Conservation (phyloP, 2,888 invertebrate genomes). For the Stenodera caucasica region DNA sequence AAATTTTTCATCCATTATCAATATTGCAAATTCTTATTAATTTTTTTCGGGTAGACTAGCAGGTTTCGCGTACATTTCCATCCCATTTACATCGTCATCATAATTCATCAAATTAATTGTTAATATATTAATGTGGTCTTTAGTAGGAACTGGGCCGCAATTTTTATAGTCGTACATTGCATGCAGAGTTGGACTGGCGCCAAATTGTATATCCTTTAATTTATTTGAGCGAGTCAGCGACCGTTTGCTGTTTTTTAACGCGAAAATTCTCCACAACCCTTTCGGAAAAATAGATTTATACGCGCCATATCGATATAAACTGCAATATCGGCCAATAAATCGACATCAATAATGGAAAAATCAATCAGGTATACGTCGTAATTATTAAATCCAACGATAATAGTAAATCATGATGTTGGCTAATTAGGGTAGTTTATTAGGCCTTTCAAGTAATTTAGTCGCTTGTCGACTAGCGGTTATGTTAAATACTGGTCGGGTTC, state of each 20-base stretch:
- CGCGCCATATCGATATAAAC: no score
- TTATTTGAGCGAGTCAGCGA: neutral
- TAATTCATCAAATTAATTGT: slow-evolving; percentile 6
- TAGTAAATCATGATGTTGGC: neutral
- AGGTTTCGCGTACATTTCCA: no score
- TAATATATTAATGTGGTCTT: slow-evolving; percentile 2
- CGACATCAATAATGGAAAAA: neutral
- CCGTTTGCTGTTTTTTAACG: neutral
- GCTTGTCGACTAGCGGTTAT: slow-evolving; percentile 4
- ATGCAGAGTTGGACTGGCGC: neutral
- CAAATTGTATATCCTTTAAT: neutral
- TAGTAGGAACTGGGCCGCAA: neutral
- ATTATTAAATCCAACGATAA: neutral
- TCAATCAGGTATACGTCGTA: neutral
- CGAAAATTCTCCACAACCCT: neutral
- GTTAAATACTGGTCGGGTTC: slow-evolving; percentile 5
- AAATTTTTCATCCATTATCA: no score
- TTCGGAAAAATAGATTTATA: no score
- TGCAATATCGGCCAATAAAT: neutral
- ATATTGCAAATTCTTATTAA: no score
- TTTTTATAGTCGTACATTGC: neutral
- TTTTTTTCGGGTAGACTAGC: neutral
- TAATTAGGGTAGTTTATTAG: neutral
- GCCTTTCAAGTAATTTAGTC: slow-evolving; percentile 7
- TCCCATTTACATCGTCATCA: neutral